Percentiles rank a stretch among this genome's conserved stretches.
phyloP scores from a whole-genome alignment of 2,113 vertebrate genomes.

The Petrocephalus microphthalmus region DNA sequence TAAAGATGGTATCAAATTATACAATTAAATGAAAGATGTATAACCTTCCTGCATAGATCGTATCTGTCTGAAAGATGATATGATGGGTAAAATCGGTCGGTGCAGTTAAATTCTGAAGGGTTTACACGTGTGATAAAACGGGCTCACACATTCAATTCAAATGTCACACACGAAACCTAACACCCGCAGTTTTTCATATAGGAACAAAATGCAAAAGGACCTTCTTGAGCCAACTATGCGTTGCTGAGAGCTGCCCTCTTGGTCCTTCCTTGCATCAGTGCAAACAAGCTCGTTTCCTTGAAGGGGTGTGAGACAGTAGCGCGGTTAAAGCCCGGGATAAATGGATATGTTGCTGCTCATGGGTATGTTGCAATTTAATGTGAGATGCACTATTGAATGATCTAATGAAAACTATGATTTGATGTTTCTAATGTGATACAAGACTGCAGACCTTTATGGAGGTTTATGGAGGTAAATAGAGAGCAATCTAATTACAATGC shows the following conservation, averaged over 20 bases:
- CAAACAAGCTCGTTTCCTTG: background rate
- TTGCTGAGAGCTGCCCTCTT: background rate
- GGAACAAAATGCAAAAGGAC: background rate
- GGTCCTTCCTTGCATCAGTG: background rate
- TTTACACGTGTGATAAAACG: conserved; percentile 26
- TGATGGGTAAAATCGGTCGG: conserved; percentile 29
- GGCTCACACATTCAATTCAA: conserved; percentile 35
- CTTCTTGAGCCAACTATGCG: background rate
- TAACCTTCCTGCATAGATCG: background rate
- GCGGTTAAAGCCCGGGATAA: background rate
- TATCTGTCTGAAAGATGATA: background rate
- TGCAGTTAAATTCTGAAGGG: conserved; percentile 45
- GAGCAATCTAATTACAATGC: background rate
- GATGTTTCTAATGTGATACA: background rate
- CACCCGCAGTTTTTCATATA: conserved; percentile 25
- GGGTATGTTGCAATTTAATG: background rate
- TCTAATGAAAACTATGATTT: background rate
- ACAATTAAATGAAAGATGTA: background rate
- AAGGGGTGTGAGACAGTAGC: background rate
- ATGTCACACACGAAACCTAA: conserved; percentile 51
- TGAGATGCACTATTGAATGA: background rate
- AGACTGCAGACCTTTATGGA: background rate
- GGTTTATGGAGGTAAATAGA: background rate
- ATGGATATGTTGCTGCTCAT: background rate
- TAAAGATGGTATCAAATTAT: background rate